Conservation (phyloP, 2,797 vertebrate genomes). For the Scolopax rusticola region DNA sequence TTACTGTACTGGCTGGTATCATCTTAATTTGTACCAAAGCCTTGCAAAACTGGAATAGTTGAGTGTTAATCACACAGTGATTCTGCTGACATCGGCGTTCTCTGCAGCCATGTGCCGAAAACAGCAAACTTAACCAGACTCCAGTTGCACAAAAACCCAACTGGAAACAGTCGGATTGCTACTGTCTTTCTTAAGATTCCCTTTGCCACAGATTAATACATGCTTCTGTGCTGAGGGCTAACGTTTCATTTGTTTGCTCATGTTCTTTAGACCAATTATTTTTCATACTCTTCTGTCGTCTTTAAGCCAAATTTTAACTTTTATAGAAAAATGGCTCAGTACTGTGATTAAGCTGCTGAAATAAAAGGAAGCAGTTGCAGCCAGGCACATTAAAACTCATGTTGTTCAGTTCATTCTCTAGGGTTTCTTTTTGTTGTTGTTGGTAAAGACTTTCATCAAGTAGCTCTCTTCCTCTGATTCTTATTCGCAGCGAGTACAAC, state of each 20-base stretch:
- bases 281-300: not conserved
- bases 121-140: not conserved
- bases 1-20: not conserved
- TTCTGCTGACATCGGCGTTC: constrained; percentile 51
- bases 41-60: constrained; percentile 42
- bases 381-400: not conserved
- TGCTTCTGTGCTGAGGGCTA: not conserved
- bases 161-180: not conserved
- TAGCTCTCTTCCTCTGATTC: constrained; percentile 51
- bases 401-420: not conserved
- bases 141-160: not conserved
- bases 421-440: constrained; percentile 17
- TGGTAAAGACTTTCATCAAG: constrained; percentile 33
- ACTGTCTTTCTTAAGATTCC: constrained; percentile 51
- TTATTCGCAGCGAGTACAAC: constrained; percentile 45
- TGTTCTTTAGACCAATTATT: not conserved
- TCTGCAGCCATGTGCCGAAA: constrained; percentile 10
- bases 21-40: not conserved
- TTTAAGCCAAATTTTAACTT: not conserved
- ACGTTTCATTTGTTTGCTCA: fast-evolving
- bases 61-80: not conserved
- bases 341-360: not conserved
- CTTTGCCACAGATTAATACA: constrained; percentile 28
- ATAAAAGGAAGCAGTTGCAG: not conserved
- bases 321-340: not conserved